Evolutionary conservation across 2,888 invertebrate species (phyloP), one percentile per base, ranked within the genome.

Genomic region (Chrysolina haemoptera): DNA sequence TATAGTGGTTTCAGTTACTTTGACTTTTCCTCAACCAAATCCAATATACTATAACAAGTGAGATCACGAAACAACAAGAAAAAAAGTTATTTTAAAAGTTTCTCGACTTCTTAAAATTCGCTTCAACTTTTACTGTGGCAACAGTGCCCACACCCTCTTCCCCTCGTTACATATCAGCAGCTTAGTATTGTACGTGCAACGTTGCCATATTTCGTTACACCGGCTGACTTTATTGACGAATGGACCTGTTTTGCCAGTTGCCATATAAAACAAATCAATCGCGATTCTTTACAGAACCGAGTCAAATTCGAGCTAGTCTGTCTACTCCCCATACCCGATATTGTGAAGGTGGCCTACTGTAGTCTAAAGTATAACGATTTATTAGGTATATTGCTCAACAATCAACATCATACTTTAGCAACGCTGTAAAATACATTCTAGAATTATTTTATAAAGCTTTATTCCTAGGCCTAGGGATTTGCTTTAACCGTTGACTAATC

Each of bases 171-270:
- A 48, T 48, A 16, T 16, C 48, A 48, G 48, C 48, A 48, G 16
- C 48, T 48, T 35, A 35, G 48, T n/a, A 16, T 9, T 48, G 48
- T n/a, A 16, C 8, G 16, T 16, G 48, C 48, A 16, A 16, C 48
- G 48, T 48, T 48, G 48, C 16, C 48, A 48, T 16, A 48, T 48
- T 9, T 48, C 16, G 9, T 16, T 16, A 2, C 16, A 48, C 48
- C 48, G 16, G n/a, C 48, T 48, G 48, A 48, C 16, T 16, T 48
- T 48, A 48, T 48, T 48, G 48, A 48, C 48, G 48, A 48, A 16
- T 48, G 16, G n/a, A 48, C 16, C 48, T n/a, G 48, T 48, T 48
- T 48, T 16, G 48, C n/a, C 16, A 48, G 48, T 48, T 48, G 48
- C 48, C 48, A 48, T 16, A 48, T 48, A 48, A n/a, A n/a, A 6